Percentiles rank a stretch among this genome's conserved stretches.
These are phyloP conservation scores for Anodontia alba DNA, from an alignment of 2,888 invertebrate genomes.

Conservation along the genomic window DNA sequence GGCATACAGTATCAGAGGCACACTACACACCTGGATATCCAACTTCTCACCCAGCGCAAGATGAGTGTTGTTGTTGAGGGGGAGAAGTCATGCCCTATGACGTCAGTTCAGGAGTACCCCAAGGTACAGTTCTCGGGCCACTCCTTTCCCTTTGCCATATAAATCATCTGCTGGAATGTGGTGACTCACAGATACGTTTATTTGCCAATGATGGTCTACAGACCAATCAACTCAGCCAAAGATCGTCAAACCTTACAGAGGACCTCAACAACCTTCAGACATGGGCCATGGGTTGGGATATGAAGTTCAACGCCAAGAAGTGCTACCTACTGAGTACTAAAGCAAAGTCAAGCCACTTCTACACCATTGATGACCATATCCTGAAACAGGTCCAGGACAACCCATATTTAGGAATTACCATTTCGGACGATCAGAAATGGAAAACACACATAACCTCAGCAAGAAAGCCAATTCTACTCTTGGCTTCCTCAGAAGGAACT, in stretches of 20 bases:
- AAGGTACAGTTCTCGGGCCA: conserved; percentile 33
- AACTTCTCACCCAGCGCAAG: conserved; percentile 18
- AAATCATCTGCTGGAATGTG: conserved; percentile 33
- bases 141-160: conserved; percentile 30
- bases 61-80: conserved; percentile 26
- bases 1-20: conserved; percentile 20
- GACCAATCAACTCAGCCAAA: conserved; percentile 21
- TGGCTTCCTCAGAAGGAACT: conserved; percentile 38
- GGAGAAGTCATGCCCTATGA: conserved; percentile 4
- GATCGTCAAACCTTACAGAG: conserved; percentile 23
- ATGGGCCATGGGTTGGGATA: conserved; percentile 34
- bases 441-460: conserved; percentile 33
- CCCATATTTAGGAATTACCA: not conserved
- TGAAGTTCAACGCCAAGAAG: conserved; percentile 38
- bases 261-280: conserved; percentile 24
- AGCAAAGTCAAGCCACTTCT: conserved; percentile 25
- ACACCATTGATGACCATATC: too few species aligned
- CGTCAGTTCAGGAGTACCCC: conserved; percentile 34
- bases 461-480: conserved; percentile 40
- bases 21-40: conserved; percentile 15
- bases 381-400: too few species aligned
- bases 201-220: conserved; percentile 40
- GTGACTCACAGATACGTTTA: conserved; percentile 25
- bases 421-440: conserved; percentile 38
- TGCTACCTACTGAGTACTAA: conserved; percentile 25